Base-by-base conservation (phyloP, 2,113 vertebrate genomes). In the Bubalus kerabau region DNA sequence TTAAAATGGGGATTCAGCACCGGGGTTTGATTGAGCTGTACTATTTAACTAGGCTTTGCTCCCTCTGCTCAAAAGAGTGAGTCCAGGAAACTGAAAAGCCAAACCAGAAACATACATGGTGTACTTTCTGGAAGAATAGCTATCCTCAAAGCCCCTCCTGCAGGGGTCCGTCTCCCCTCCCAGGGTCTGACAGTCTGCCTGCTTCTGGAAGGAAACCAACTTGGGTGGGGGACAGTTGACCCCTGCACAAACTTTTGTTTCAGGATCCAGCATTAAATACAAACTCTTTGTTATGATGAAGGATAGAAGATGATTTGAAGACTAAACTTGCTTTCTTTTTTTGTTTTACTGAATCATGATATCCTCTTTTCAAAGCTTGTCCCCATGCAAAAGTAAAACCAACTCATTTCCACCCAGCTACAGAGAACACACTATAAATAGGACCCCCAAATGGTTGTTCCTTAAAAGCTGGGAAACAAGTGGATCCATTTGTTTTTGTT, bases 131-230 rank as follows among this genome's bases (percentile, higher is more conserved):
- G 78, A 93, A 95, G 62, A 96, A 97, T 57, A 94, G 76, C 46
- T 91, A 17, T 60, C 36, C 83, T 95, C 90, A 56, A 93, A 94
- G 91, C 36, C 71, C 17, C 54, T 93, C 67, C 90, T 96, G 89
- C 56, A 57, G 86, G 82, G 88, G 57, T 57, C 74, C 91, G 82
- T 43, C 78, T 82, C 87, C 95, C 57, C 82, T 84, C 74, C 4
- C 16, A n/a, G 46, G 30, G 24, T 50, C 88, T 92, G 89, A 96
- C 87, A 64, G 9, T 86, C 28, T 52, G 74, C 91, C 85, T 46
- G 24, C 82, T 93, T 94, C 93, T 84, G 87, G 93, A 96, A 94
- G 90, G 84, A 95, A 98, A 50, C 26, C 10, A 12, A 14, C 60
- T 92, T 57, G 57, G 24, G 56, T 67, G 71, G 74, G 57, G 54